These are phyloP conservation scores for Fratercula arctica DNA, from an alignment of 2,797 vertebrate genomes.

Conservation along the genomic window DNA sequence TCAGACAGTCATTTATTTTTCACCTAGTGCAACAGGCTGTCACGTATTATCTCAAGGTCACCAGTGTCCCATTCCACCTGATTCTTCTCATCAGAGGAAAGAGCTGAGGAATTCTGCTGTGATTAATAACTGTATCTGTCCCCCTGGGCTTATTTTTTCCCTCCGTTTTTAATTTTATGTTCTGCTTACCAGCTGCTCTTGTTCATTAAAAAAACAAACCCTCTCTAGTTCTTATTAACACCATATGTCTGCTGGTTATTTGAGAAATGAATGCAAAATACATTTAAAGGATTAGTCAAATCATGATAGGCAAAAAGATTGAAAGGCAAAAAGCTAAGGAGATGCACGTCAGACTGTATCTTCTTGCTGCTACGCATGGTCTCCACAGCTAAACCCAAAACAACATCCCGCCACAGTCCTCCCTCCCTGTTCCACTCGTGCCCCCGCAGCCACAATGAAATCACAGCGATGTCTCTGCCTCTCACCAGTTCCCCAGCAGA, in stretches of 20 bases:
- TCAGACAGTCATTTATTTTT: neutral
- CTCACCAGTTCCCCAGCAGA: neutral
- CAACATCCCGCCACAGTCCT: neutral
- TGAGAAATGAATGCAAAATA: conserved; percentile 61
- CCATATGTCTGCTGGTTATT: conserved; percentile 73
- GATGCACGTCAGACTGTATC: neutral
- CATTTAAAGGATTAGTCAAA: conserved; percentile 62
- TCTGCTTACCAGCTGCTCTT: conserved; percentile 69
- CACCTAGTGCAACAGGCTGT: neutral
- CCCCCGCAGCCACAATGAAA: neutral
- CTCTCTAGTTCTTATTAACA: conserved; percentile 50
- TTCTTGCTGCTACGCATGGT: neutral
- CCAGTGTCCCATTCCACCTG: neutral
- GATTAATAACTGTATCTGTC: conserved; percentile 42
- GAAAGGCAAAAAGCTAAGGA: conserved; percentile 6
- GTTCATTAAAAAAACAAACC: conserved; percentile 58
- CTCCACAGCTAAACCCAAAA: neutral
- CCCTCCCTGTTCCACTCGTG: neutral
- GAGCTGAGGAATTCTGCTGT: conserved; percentile 26
- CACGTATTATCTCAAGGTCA: neutral
- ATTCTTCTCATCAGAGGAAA: neutral
- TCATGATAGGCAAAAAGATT: neutral
- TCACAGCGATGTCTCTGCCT: neutral
- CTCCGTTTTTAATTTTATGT: conserved; percentile 55
- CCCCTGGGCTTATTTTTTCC: conserved; percentile 28